Evolutionary conservation across 2,113 vertebrate genomes (phyloP).

Genomic region (Callipepla californica): DNA sequence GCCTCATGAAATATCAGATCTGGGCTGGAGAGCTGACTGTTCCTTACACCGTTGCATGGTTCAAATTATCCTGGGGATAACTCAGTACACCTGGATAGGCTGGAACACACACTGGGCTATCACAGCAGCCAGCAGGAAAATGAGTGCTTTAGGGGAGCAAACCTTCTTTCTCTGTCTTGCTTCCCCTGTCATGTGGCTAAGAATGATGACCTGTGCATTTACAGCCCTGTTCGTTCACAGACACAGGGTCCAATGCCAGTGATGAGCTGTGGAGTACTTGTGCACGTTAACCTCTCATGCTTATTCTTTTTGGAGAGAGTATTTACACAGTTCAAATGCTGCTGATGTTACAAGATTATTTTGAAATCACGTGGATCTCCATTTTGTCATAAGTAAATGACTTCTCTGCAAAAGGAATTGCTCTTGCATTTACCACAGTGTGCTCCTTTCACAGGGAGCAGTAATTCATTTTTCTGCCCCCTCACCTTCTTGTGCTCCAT

Average conservation of each 20-base stretch:
- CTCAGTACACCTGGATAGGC: background rate
- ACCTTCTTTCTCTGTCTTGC: background rate
- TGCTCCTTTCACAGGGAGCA: background rate
- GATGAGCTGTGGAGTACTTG: accelerated
- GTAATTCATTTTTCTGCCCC: background rate
- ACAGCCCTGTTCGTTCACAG: background rate
- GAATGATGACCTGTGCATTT: background rate
- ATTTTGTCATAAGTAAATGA: background rate
- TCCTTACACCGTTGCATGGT: background rate
- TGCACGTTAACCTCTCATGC: background rate
- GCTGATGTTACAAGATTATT: background rate
- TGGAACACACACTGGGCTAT: background rate
- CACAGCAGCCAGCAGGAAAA: background rate
- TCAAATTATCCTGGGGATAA: background rate
- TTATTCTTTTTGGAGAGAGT: background rate
- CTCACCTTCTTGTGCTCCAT: background rate
- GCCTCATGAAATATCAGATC: background rate
- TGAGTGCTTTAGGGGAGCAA: background rate
- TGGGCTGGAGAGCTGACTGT: background rate
- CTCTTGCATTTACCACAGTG: background rate
- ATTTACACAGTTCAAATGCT: background rate
- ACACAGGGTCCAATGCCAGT: accelerated
- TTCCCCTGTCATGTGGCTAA: background rate
- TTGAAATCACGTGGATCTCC: background rate
- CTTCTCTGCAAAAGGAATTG: background rate